A percentile compares a stretch with the other conserved stretches of the same genome.
Conservation (phyloP, 2,888 invertebrate genomes). For the Drosophila kuntzei region DNA sequence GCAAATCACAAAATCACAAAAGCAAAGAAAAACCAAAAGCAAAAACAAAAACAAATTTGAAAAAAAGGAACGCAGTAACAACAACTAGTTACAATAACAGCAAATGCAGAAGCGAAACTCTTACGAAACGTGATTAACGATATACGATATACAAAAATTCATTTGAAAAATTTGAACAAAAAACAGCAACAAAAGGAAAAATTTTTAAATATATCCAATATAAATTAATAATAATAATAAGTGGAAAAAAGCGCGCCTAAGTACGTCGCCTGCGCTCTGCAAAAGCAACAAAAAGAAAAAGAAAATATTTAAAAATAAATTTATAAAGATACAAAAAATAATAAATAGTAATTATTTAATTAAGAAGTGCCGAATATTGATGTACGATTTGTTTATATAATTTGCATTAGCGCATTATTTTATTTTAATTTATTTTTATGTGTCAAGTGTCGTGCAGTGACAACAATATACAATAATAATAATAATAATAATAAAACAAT, state of each 20-base stretch:
- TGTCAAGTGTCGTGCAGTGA: constrained; percentile 46
- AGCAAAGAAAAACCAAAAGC: neutral
- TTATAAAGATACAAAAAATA: constrained; percentile 3
- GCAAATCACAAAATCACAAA: neutral
- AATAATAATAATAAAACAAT: constrained; percentile 9
- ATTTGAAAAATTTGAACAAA: too few species aligned
- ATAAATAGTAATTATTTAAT: too few species aligned
- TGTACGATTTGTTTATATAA: constrained; percentile 7
- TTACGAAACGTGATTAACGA: constrained; percentile 59
- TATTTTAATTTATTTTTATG: constrained; percentile 55
- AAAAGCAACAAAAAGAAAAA: constrained; percentile 11
- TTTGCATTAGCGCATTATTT: constrained; percentile 12
- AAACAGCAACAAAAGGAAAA: constrained; percentile 12
- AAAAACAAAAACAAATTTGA: constrained; percentile 9
- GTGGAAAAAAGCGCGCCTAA: constrained; percentile 1
- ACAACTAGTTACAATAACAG: constrained; percentile 28
- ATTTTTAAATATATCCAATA: constrained; percentile 13
- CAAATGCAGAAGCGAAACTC: constrained; percentile 44
- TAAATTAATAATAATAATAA: constrained; percentile 4
- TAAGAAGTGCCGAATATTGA: constrained; percentile 13
- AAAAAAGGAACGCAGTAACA: constrained; percentile 19
- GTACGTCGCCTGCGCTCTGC: constrained; percentile 45
- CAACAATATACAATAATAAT: neutral
- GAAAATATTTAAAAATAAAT: neutral
- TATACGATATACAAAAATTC: constrained; percentile 21